A percentile compares a stretch with the other conserved stretches of the same genome.
Conservation (phyloP, 2,888 invertebrate species). For the Phaedon cochleariae region DNA sequence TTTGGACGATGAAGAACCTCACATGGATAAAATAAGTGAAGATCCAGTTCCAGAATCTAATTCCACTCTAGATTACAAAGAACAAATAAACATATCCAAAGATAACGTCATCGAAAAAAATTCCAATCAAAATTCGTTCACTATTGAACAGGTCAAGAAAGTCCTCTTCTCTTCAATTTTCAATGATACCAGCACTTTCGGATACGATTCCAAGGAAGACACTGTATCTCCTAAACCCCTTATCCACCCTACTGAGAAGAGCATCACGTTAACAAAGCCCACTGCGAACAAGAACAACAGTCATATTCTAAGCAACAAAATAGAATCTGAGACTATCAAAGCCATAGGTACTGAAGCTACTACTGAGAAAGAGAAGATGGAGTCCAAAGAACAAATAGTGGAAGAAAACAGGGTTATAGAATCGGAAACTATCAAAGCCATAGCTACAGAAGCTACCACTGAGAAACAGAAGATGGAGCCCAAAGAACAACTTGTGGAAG, state of each 20-base stretch:
- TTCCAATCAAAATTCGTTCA: slow-evolving; percentile 52
- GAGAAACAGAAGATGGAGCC: slow-evolving; percentile 28
- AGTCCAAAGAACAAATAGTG: too few relatives aligned
- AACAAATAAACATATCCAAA: slow-evolving; percentile 47
- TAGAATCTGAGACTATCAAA: slow-evolving; percentile 52
- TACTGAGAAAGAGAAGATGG: slow-evolving; percentile 31
- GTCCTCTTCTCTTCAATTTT: slow-evolving; percentile 64
- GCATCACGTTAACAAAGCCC: slow-evolving; percentile 42
- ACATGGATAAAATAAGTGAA: slow-evolving; percentile 44
- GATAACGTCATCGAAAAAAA: slow-evolving; percentile 51
- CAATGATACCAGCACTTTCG: slow-evolving; percentile 65
- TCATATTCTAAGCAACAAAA: slow-evolving; percentile 55
- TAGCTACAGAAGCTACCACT: slow-evolving; percentile 27
- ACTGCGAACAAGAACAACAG: slow-evolving; percentile 45
- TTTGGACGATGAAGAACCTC: slow-evolving; percentile 35
- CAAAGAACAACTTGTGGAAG: slow-evolving; percentile 46
- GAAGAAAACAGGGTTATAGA: too few relatives aligned
- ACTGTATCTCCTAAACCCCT: slow-evolving; percentile 34
- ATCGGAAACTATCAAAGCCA: slow-evolving; percentile 48
- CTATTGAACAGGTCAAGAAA: slow-evolving; percentile 62
- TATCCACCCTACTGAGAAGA: slow-evolving; percentile 42
- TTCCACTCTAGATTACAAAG: slow-evolving; percentile 50
- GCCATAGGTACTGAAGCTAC: slow-evolving; percentile 32
- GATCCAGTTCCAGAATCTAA: slow-evolving; percentile 43
- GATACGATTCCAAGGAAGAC: slow-evolving; percentile 30